Base-by-base conservation (phyloP, 2,888 invertebrate genomes). In the Cataglyphis altisquamis region DNA sequence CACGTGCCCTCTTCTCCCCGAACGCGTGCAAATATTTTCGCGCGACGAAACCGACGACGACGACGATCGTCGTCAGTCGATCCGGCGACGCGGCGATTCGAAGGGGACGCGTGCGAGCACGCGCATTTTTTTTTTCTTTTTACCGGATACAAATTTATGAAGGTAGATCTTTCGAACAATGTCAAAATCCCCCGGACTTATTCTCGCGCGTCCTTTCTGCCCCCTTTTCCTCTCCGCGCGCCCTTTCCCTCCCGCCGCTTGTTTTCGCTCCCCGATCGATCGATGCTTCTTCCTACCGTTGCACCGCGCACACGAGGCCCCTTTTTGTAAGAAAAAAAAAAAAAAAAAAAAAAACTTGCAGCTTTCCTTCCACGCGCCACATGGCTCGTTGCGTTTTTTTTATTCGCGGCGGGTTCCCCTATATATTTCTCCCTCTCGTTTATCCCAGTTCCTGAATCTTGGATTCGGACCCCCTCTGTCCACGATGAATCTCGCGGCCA, bases 371-470 rank as follows among this genome's bases (percentile, higher is more conserved):
- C 92, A 92, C 92, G 92, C 93, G 92, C 91, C 93, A 92, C 94
- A 93, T 94, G 94, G 92, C 89, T 91, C 91, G 90, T 92, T 92
- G 89, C 91, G 91, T 90, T 91, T 92, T 90, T 92, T 92, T 86
- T 85, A 85, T 86, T 88, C 64, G 64, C 68, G 62, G 80, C 60
- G 29, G 57, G 64, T 74, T 84, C 80, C 82, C 84, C 64, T 81
- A 70, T 80, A 70, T 80, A 78, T 85, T 84, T 81, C 84, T 86
- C 84, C 84, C 83, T 63, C 41, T 55, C 70, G n/a, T 62, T 66
- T 83, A 41, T 57, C 88, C 87, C 86, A 83, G 55, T 84, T 88
- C 86, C 82, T 82, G 88, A 80, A 84, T 68, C 86, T 84, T 90
- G 91, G 86, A 90, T 90, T 89, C 83, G 88, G 88, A 87, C 89